A percentile compares a stretch with the other conserved stretches of the same genome.
These are phyloP conservation scores for Neofelis nebulosa DNA, from an alignment of 2,113 vertebrate genomes.

Conservation along the genomic window DNA sequence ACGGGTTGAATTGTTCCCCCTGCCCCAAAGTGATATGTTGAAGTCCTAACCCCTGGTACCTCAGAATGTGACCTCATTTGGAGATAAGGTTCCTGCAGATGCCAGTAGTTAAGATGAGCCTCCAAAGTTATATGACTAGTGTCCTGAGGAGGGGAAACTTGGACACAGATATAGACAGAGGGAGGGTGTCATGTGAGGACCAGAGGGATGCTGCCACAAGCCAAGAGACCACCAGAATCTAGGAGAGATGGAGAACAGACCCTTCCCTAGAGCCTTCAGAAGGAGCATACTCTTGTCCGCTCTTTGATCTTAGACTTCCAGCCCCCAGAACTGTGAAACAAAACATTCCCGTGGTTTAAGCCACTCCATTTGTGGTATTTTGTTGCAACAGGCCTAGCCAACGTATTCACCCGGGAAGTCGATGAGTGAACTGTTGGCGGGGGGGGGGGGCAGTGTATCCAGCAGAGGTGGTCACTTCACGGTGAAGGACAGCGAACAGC, in stretches of 20 bases:
- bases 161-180: background rate
- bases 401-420: accelerated
- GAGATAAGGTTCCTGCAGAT: background rate
- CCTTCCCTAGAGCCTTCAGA: background rate
- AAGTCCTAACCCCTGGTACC: background rate
- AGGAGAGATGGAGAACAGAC: too few relatives aligned
- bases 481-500: background rate
- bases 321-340: background rate
- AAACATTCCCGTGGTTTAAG: background rate
- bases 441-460: too few relatives aligned
- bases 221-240: background rate
- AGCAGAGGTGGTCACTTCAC: background rate
- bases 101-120: background rate
- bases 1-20: background rate
- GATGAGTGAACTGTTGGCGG: background rate
- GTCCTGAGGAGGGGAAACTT: background rate
- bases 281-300: accelerated
- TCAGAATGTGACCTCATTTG: background rate
- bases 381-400: background rate
- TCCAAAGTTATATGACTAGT: background rate
- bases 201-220: background rate
- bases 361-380: background rate
- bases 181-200: background rate
- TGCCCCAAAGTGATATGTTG: background rate
- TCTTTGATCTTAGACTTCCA: background rate